Evolutionary conservation across 2,797 vertebrate genomes (phyloP), one percentile per base, ranked within the genome.

Genomic region (Hippoglossus hippoglossus): DNA sequence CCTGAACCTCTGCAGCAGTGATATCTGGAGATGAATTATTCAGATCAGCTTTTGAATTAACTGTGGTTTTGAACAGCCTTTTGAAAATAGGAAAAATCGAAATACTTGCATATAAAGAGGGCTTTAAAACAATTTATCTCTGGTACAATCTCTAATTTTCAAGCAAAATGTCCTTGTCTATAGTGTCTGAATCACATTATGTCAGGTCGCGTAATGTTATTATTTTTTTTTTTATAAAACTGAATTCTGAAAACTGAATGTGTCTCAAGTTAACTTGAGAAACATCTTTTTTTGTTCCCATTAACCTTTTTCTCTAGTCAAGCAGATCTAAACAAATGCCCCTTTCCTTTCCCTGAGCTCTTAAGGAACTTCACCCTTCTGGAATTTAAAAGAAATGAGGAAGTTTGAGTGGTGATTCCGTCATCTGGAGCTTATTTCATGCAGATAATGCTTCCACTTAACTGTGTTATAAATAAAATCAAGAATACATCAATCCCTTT

Each of bases 181-280:
- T 67, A 41, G 39, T 39, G 46, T 66, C 57, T 75, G 21, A 66
- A 67, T 93, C 86, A 92, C 89, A 93, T 90, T 90, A 62, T 57
- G 49, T 72, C 62, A 80, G 82, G 62, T 61, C 6, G 8, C 25
- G 60, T 49, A 56, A 58, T 67, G 44, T 24, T 24, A 24, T 24
- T 22, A 22, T 22, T 22, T 53, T 79, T 71, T 66, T 46, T 26
- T n/a, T 19, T 39, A 25, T 44, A 24, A 26, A 74, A 31, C 8
- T 65, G n/a, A 63, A 53, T 49, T 71, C 16, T 34, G 73, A 65
- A 61, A 31, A 31, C 76, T 64, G 58, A 6, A 55, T 24, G 24
- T 24, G 24, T 24, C 2, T 24, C 24, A 24, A 2, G 21, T 31
- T 31, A 41, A 41, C 39, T 13, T 22, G 46, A 51, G 39, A 50